phyloP scores from a whole-genome alignment of 2,888 invertebrate species.

The Stenotaenia linearis region DNA sequence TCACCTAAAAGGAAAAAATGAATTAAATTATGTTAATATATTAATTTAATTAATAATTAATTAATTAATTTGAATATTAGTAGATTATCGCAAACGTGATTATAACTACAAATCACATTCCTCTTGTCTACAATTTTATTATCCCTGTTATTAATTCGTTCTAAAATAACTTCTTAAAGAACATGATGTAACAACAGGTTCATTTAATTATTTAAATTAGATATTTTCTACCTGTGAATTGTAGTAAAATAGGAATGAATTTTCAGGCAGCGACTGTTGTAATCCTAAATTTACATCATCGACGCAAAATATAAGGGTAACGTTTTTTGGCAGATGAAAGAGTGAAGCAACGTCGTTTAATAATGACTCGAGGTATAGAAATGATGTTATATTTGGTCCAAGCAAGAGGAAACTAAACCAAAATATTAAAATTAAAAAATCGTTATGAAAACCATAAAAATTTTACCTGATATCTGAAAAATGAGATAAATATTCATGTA shows the following conservation, averaged over 20 bases:
- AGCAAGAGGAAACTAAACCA: not conserved
- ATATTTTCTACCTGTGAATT: not conserved
- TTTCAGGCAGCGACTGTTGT: not conserved
- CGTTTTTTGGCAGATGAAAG: not conserved
- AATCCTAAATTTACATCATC: not conserved
- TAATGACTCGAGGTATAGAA: not conserved
- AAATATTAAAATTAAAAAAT: not conserved
- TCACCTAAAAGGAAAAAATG: not conserved
- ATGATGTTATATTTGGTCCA: not conserved
- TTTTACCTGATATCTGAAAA: not conserved
- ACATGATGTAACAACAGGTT: not conserved
- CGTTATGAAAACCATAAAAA: not conserved
- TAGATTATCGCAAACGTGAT: not conserved
- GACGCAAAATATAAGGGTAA: not conserved
- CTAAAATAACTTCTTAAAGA: no score
- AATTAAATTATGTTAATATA: not conserved
- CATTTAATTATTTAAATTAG: not conserved
- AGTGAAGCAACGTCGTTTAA: not conserved
- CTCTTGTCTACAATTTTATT: not conserved
- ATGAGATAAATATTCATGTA: slow-evolving; percentile 26
- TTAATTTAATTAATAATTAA: no score
- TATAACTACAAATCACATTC: not conserved
- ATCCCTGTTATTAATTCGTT: not conserved
- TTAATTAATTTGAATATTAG: not conserved
- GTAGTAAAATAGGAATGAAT: not conserved